A percentile compares a stretch with the other conserved stretches of the same genome.
Conservation (phyloP, 2,888 invertebrate species). For the Elegia similella region DNA sequence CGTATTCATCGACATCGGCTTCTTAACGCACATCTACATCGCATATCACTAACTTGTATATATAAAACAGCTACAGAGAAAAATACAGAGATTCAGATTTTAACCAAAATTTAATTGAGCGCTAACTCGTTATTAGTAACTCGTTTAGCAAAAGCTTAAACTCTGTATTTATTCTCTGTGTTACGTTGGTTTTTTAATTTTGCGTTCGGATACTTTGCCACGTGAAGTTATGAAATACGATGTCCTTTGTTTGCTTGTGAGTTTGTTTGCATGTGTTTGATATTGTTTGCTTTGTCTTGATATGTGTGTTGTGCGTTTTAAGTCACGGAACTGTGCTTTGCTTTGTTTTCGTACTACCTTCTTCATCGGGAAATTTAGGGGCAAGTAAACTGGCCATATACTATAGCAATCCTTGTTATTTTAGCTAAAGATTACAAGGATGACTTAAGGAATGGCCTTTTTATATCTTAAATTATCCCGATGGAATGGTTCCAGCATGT, state of each 20-base stretch:
- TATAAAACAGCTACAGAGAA: not conserved
- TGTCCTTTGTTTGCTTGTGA: conserved; percentile 26
- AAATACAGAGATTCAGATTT: not conserved
- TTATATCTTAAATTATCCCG: too few species aligned
- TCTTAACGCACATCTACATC: conserved; percentile 19
- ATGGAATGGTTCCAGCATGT: too few species aligned
- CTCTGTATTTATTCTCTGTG: conserved; percentile 3
- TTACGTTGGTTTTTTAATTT: not conserved
- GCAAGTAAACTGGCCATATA: not conserved
- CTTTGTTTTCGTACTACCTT: not conserved
- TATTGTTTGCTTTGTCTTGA: conserved; percentile 27
- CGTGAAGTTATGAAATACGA: conserved; percentile 21
- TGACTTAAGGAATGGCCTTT: too few species aligned
- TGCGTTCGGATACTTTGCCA: conserved; percentile 8
- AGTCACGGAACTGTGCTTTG: not conserved
- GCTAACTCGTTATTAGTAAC: too few species aligned
- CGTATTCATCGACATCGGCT: conserved; percentile 45
- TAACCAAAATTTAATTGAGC: too few species aligned
- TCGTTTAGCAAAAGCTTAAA: not conserved
- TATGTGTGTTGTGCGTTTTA: conserved; percentile 16
- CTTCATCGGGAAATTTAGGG: too few species aligned
- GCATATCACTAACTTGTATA: conserved; percentile 21
- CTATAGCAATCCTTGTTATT: too few species aligned
- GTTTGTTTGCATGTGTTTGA: conserved; percentile 27
- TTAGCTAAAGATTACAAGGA: too few species aligned